phyloP scores from a whole-genome alignment of 2,113 vertebrate species.

The Cercopithecus mona region DNA sequence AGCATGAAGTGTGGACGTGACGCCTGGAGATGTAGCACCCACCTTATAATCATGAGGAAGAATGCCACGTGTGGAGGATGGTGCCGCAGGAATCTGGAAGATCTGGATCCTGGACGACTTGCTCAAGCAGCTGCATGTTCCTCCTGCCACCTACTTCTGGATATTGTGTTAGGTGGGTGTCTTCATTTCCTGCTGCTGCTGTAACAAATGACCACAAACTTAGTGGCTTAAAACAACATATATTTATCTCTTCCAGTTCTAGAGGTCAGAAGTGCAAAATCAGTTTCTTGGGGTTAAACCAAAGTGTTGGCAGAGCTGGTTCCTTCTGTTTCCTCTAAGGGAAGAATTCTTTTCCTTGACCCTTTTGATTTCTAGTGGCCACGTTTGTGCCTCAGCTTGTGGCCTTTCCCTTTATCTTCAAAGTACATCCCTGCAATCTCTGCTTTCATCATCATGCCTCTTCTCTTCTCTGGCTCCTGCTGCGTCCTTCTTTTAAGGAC shows the following conservation, averaged over 20 bases:
- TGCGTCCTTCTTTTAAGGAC: neutral
- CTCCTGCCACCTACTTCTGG: neutral
- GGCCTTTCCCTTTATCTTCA: neutral
- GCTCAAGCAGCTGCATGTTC: neutral
- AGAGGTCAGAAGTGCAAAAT: neutral
- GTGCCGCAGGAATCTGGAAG: neutral
- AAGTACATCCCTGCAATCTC: neutral
- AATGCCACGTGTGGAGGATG: accelerated
- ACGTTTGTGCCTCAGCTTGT: neutral
- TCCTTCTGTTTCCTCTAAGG: neutral
- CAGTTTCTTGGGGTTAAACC: neutral
- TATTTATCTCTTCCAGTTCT: neutral
- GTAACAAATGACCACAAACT: neutral
- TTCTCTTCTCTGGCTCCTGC: neutral
- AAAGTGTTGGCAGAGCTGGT: neutral
- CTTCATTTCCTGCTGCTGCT: neutral
- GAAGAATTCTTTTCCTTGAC: neutral
- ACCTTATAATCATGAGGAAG: neutral
- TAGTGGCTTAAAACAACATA: neutral
- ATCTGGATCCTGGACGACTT: neutral
- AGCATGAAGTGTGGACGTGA: neutral
- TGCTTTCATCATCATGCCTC: neutral
- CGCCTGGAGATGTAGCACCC: neutral
- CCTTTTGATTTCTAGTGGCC: neutral
- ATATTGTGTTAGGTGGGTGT: neutral